Evolutionary conservation across 2,797 vertebrate species (phyloP).

Genomic region (Helicolenus hilgendorfi): DNA sequence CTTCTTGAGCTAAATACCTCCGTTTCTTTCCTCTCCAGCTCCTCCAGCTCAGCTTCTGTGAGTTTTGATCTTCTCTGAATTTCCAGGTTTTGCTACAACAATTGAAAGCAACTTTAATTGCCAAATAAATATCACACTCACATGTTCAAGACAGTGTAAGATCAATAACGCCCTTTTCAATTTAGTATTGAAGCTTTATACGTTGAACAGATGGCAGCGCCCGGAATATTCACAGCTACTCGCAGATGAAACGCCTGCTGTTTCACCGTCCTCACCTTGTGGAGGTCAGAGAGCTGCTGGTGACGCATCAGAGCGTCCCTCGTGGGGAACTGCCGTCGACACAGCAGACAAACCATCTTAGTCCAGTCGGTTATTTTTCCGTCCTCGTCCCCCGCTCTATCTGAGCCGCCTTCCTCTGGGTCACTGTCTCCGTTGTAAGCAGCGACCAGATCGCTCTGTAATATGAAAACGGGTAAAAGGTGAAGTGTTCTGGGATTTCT

Average conservation of each 20-base stretch:
- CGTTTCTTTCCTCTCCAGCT: constrained; percentile 94
- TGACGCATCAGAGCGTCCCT: constrained; percentile 94
- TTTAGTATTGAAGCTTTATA: not conserved
- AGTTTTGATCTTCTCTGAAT: constrained; percentile 93
- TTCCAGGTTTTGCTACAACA: constrained; percentile 95
- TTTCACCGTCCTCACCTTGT: constrained; percentile 92
- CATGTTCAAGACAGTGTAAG: not conserved
- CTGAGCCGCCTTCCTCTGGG: constrained; percentile 90
- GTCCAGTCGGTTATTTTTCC: constrained; percentile 95
- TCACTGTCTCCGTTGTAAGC: constrained; percentile 94
- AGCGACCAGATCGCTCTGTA: constrained; percentile 90
- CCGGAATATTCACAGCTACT: constrained; percentile 43
- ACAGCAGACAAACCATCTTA: constrained; percentile 95
- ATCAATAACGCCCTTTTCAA: not conserved
- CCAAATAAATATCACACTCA: not conserved
- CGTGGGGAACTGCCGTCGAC: constrained; percentile 95
- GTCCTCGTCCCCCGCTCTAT: constrained; percentile 88
- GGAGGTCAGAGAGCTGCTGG: constrained; percentile 96
- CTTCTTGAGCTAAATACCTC: constrained; percentile 87
- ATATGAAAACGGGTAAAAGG: not conserved
- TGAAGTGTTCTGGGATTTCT: not conserved
- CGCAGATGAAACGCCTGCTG: constrained; percentile 51
- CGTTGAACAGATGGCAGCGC: constrained; percentile 66
- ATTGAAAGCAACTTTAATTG: not conserved
- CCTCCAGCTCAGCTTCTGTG: constrained; percentile 94